A percentile compares a stretch with the other conserved stretches of the same genome.
Evolutionary conservation across 2,888 invertebrate species (phyloP).

Genomic region (Drosophila meridionalis): DNA sequence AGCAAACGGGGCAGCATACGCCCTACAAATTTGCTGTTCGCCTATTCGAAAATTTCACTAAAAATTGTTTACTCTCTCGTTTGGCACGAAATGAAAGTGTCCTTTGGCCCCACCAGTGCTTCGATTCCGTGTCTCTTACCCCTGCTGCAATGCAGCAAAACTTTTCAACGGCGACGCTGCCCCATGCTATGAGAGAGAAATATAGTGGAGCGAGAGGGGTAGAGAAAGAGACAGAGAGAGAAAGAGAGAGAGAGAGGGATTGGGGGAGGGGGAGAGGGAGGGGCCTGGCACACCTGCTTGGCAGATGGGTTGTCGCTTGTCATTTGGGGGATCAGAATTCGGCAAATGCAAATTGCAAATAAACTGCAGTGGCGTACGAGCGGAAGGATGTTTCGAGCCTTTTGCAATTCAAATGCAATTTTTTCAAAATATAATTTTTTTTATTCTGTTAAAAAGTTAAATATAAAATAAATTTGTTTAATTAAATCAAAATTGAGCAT

Average conservation of each 20-base stretch:
- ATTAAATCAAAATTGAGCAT: background rate
- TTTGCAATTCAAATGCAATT: no score
- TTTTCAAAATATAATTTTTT: no score
- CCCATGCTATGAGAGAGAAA: background rate
- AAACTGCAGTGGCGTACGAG: conserved; percentile 35
- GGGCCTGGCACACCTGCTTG: conserved; percentile 19
- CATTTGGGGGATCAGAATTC: conserved; percentile 42
- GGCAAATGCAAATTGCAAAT: conserved; percentile 25
- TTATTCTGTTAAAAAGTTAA: background rate
- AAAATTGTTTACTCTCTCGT: conserved; percentile 85
- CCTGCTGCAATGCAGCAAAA: conserved; percentile 9
- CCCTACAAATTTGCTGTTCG: conserved; percentile 83
- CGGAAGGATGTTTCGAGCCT: conserved; percentile 18
- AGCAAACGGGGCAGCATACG: conserved; percentile 63
- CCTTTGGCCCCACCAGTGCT: conserved; percentile 63
- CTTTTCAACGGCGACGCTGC: conserved; percentile 25
- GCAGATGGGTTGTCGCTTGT: conserved; percentile 18
- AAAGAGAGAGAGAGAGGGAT: background rate
- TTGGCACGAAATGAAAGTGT: conserved; percentile 83
- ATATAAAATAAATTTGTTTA: background rate
- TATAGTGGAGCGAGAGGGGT: background rate
- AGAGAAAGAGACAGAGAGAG: background rate
- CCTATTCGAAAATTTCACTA: conserved; percentile 86
- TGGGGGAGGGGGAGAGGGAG: no score
- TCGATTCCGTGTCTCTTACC: conserved; percentile 14